Base-by-base conservation (phyloP, 2,113 vertebrate species). In the Gymnarchus niloticus region DNA sequence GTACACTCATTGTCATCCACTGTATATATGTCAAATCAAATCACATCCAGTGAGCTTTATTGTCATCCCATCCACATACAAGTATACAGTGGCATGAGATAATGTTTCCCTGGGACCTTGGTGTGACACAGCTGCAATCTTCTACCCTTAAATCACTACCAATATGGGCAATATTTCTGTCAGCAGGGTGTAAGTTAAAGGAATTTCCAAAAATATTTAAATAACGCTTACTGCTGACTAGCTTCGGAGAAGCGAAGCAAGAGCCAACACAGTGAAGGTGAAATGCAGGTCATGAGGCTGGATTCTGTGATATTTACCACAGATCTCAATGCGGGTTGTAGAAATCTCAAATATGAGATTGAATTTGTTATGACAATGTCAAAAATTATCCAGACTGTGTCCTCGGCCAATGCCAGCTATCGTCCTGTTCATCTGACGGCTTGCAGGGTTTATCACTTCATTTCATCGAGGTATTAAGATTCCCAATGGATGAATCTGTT, bases 381-480 rank as follows among this genome's bases (percentile, higher is more conserved):
- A 80, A 48, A 80, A 73, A 41, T 41, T n/a, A n/a, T n/a, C n/a
- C n/a, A n/a, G 2, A 4, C 56, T 44, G 28, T 87, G 52, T 6
- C 52, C 14, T 14, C 9, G 21, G 76, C 19, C 76, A 44, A 48
- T 48, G 37, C 44, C 76, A 78, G 21, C 44, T n/a, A 21, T n/a
- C 23, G 81, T 85, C 48, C 48, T 77, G 54, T 46, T 81, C 89
- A 83, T 25, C 81, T 83, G 56, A 69, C 76, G 73, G 83, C 88
- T 89, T 78, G 82, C 73, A 87, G 86, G 57, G 33, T 56, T 87
- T 86, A 87, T 49, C 69, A 87, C 81, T 87, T 25, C 65, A 84
- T 86, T 90, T 86, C 87, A 90, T 86, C 69, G 77, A 87, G 88
- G 87, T 87, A 87, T 92, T 90, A 88, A 88, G 88, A 89, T 91